Conservation (phyloP, 2,797 vertebrate genomes). For the Peromyscus nudipes region DNA sequence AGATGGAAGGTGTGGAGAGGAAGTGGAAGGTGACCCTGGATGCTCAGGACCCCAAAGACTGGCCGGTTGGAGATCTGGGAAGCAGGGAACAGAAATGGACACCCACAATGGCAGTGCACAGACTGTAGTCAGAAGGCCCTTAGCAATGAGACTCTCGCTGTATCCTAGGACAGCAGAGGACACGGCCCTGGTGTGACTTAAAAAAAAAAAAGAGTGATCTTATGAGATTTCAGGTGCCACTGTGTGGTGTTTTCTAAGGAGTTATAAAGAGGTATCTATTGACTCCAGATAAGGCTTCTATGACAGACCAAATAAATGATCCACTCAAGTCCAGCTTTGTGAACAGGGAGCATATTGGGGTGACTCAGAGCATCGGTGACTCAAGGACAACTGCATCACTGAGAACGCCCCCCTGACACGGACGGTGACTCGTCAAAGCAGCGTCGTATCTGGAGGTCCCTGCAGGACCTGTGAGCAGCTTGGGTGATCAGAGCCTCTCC, state of each 20-base stretch:
- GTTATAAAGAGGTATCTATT: background rate
- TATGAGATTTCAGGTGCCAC: accelerated
- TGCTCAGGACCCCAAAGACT: background rate
- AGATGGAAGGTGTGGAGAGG: background rate
- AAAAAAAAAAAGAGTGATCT: background rate
- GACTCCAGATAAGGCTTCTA: background rate
- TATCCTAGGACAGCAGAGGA: background rate
- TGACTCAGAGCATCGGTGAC: background rate
- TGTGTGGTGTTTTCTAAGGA: background rate
- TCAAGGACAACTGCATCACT: background rate
- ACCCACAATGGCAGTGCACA: accelerated
- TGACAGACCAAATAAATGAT: background rate
- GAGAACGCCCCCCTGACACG: background rate
- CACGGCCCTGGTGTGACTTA: background rate
- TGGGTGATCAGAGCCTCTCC: background rate
- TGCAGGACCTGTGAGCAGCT: too few relatives aligned
- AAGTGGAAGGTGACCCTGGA: too few relatives aligned
- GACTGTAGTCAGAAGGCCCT: too few relatives aligned
- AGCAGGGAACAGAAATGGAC: background rate
- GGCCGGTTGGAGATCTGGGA: accelerated
- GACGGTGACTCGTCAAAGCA: background rate
- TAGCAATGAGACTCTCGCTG: background rate
- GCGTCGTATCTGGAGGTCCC: background rate
- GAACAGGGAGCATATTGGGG: background rate
- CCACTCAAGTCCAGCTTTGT: background rate